These are phyloP conservation scores for Hemichromis elongatus DNA, from an alignment of 2,113 vertebrate genomes.

Conservation along the genomic window DNA sequence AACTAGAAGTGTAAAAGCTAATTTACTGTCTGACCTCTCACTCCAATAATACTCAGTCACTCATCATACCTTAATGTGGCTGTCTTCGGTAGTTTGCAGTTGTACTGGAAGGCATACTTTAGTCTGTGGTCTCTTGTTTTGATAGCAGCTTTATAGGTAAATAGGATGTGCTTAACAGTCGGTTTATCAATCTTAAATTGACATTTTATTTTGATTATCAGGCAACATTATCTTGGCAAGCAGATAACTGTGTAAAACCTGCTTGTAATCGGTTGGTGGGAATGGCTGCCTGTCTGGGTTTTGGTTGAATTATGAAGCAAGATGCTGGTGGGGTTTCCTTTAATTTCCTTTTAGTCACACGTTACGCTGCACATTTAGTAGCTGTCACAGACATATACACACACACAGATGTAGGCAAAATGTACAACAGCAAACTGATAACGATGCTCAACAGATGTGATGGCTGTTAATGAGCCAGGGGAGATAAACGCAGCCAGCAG, in stretches of 20 bases:
- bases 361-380: background rate
- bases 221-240: background rate
- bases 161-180: background rate
- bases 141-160: background rate
- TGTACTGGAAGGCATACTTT: background rate
- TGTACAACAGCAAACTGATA: background rate
- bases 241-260: background rate
- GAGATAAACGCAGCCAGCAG: background rate
- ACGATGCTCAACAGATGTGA: constrained; percentile 29
- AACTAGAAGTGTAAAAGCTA: background rate
- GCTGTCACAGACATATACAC: background rate
- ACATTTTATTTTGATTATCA: background rate
- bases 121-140: background rate
- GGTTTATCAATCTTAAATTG: background rate
- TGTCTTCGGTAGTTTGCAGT: background rate
- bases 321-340: background rate
- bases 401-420: background rate
- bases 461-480: constrained; percentile 23
- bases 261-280: background rate
- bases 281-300: background rate
- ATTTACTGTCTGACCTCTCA: constrained; percentile 8
- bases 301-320: background rate
- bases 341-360: background rate
- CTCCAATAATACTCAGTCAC: background rate
- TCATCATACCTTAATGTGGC: background rate